Evolutionary conservation across 2,888 invertebrate genomes (phyloP), one percentile per base, ranked within the genome.

Genomic region (Drosophila formosana): DNA sequence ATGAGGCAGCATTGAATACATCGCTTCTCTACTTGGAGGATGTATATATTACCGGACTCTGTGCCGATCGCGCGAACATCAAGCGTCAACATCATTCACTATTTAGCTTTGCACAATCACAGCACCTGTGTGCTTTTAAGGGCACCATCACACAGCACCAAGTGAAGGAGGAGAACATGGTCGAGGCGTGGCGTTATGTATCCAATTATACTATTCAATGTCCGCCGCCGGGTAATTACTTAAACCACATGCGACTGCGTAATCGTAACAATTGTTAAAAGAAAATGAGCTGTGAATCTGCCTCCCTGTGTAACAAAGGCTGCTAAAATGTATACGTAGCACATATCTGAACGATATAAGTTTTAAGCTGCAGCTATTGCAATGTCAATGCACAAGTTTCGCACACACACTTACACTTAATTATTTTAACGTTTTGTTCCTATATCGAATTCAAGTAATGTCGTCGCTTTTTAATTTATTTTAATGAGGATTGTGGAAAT

Each of bases 1-100:
- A 96, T 90, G 91, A 93, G 43, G 94, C 95, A 2, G 95, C 96
- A 0, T 90, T 96, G 2, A 93, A 93, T 57, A 96, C 95, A 1
- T 94, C 95, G 4, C 93, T 96, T 56, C 94, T 97, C 79, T 96
- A 97, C 89, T 92, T 96, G 41, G 96, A 96, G 91, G 96, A 96
- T 89, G 95, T 96, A 23, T 96, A 95, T 85, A 94, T 96, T 61
- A 96, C 96, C n/a, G 96, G 96, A 26, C 93, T 95, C 68, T 95
- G 96, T 87, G 95, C 96, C 0, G 92, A 93, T 11, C 93, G 93
- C 5, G 94, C 95, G 0, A 92, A 93, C 2, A 85, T 96, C 1
- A 90, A 91, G 5, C 95, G 96, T 0, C 93, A 93, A 32, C 95
- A 96, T 92, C 94, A 95, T 91, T 93, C 94, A 1, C 93, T 94